Evolutionary conservation across 2,797 vertebrate genomes (phyloP).

Genomic region (Typhlichthys eigenmanni): DNA sequence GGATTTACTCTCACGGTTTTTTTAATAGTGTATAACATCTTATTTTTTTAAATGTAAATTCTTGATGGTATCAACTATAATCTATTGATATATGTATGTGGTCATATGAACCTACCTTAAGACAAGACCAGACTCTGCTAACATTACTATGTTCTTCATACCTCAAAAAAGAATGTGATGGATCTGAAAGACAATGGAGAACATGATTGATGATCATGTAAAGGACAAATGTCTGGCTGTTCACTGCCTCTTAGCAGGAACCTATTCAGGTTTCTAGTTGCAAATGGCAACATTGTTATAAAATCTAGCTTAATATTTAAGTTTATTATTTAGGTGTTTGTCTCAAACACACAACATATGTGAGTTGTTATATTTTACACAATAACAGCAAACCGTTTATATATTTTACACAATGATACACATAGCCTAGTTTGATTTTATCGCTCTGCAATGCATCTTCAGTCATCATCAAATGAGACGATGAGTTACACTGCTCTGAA

Average conservation of each 20-base stretch:
- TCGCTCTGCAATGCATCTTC: slow-evolving; percentile 28
- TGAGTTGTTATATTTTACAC: slow-evolving; percentile 34
- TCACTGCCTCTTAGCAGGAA: slow-evolving; percentile 15
- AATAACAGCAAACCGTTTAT: slow-evolving; percentile 20
- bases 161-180: slow-evolving; percentile 30
- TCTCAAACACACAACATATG: slow-evolving; percentile 60
- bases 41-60: neutral
- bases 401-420: slow-evolving; percentile 17
- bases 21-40: slow-evolving; percentile 20
- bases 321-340: slow-evolving; percentile 58
- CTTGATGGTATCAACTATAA: too few relatives aligned
- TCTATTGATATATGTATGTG: too few relatives aligned
- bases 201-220: slow-evolving; percentile 35
- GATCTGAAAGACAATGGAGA: slow-evolving; percentile 13
- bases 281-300: slow-evolving; percentile 52
- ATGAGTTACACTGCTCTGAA: slow-evolving; percentile 11
- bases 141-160: slow-evolving; percentile 10
- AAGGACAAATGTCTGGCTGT: slow-evolving; percentile 32
- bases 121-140: slow-evolving; percentile 1
- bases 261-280: slow-evolving; percentile 49
- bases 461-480: slow-evolving; percentile 29
- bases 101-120: neutral
- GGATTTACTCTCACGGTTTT: too few relatives aligned
- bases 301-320: slow-evolving; percentile 73
- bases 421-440: slow-evolving; percentile 17